A percentile compares a stretch with the other conserved stretches of the same genome.
These are phyloP conservation scores for Hirudinaria manillensis DNA, from an alignment of 2,888 invertebrate species.

Conservation along the genomic window DNA sequence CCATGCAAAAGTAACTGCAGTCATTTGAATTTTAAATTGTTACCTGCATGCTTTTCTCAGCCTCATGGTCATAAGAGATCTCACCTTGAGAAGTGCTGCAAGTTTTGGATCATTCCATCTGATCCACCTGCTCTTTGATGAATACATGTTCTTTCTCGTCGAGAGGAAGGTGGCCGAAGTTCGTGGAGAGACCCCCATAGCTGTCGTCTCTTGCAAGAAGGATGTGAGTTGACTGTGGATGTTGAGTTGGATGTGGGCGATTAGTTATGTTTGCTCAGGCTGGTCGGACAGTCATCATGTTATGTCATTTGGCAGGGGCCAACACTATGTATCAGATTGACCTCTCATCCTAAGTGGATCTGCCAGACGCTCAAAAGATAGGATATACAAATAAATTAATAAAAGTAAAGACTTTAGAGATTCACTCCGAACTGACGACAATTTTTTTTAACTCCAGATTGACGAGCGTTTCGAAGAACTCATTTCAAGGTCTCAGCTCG, in stretches of 20 bases:
- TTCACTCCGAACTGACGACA: not conserved
- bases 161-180: constrained; percentile 34
- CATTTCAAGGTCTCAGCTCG: not conserved
- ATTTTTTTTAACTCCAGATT: not conserved
- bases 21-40: no score
- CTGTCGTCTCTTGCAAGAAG: constrained; percentile 17
- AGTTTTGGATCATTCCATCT: constrained; percentile 37
- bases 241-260: not conserved
- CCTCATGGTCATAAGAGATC: constrained; percentile 31
- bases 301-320: no score
- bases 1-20: no score
- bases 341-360: no score
- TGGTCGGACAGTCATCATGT: no score
- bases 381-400: no score
- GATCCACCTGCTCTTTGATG: constrained; percentile 36
- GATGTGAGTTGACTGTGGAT: constrained; percentile 3
- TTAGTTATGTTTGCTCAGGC: no score
- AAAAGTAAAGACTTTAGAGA: no score
- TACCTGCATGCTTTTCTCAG: no score
- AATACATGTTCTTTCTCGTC: constrained; percentile 34
- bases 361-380: no score
- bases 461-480: constrained; percentile 3
- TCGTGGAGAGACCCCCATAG: constrained; percentile 22
- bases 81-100: constrained; percentile 26
- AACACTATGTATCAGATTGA: no score